Evolutionary conservation across 2,797 vertebrate species (phyloP).

Genomic region (Acridotheres tristis): DNA sequence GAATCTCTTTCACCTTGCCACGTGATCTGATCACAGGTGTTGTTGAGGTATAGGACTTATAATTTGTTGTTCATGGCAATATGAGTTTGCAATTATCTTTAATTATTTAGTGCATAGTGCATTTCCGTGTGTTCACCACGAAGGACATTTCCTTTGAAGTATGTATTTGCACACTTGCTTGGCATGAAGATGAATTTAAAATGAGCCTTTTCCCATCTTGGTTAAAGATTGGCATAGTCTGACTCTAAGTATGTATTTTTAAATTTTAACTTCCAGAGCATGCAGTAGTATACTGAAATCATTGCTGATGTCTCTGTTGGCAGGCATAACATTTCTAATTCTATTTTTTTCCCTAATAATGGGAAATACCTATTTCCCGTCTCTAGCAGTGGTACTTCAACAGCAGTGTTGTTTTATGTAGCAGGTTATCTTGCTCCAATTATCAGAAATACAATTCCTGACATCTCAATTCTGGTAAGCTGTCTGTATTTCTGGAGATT

Average conservation of each 20-base stretch:
- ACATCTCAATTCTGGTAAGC: not conserved
- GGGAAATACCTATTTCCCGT: not conserved
- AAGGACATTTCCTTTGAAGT: not conserved
- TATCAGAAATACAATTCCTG: not conserved
- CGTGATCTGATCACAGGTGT: not conserved
- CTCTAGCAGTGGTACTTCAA: not conserved
- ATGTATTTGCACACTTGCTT: not conserved
- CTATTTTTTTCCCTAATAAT: not conserved
- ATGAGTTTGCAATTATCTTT: not conserved
- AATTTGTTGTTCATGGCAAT: not conserved
- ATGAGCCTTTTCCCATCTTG: not conserved
- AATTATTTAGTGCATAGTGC: not conserved
- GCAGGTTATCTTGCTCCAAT: not conserved
- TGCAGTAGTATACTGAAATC: not conserved
- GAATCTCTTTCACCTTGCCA: not conserved
- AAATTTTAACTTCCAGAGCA: not conserved
- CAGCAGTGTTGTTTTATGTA: not conserved
- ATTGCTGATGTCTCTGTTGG: not conserved
- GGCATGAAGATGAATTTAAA: not conserved
- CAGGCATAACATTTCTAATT: not conserved
- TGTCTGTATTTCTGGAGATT: not conserved
- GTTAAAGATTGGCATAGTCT: not conserved
- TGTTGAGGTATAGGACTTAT: not conserved
- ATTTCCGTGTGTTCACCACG: not conserved
- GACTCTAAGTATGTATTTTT: not conserved